phyloP scores from a whole-genome alignment of 2,888 invertebrate genomes.

The Epinotia demarniana region DNA sequence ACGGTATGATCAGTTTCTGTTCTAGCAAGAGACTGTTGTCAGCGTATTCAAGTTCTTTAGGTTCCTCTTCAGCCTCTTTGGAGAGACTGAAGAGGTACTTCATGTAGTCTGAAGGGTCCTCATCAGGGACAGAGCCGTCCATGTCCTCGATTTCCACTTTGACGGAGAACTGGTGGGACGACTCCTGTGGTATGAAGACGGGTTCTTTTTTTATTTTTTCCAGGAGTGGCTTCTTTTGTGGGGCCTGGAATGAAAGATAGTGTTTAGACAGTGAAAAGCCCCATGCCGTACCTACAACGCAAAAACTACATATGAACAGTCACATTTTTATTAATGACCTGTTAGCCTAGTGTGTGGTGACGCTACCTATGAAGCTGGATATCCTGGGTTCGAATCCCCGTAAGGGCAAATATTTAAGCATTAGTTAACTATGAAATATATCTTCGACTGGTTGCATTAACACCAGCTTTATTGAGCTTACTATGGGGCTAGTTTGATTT shows the following conservation, averaged over 20 bases:
- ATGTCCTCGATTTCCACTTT: constrained; percentile 54
- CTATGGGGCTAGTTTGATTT: no score
- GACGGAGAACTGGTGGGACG: constrained; percentile 47
- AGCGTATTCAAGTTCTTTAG: neutral
- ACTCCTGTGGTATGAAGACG: neutral
- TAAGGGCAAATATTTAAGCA: no score
- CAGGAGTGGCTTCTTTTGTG: constrained; percentile 14
- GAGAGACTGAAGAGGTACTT: constrained; percentile 37
- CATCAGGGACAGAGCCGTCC: constrained; percentile 38
- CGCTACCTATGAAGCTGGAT: no score
- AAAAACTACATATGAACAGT: no score
- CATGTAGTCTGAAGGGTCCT: constrained; percentile 34
- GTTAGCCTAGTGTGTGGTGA: no score
- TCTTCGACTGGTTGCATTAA: no score
- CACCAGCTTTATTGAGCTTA: no score
- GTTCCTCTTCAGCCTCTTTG: neutral
- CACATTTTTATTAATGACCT: no score
- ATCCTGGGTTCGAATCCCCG: no score
- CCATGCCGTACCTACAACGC: no score
- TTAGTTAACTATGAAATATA: no score
- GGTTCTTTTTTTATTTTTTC: constrained; percentile 29
- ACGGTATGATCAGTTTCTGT: constrained; percentile 2
- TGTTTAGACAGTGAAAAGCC: neutral
- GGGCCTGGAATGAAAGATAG: constrained; percentile 15
- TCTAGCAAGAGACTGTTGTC: constrained; percentile 13